Conservation (phyloP, 1,140 invertebrate species). For the Olivierus martensii region DNA sequence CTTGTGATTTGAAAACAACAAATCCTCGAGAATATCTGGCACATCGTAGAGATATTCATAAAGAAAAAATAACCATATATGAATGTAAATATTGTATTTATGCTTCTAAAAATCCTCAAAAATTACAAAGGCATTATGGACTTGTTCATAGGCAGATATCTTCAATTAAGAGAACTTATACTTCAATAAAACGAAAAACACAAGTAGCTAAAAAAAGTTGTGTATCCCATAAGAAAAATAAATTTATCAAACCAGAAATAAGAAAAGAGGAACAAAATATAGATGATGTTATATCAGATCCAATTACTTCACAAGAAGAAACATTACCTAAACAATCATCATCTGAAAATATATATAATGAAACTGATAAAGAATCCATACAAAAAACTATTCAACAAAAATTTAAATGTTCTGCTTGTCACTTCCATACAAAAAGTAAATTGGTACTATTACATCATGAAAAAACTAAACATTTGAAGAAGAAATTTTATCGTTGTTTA, state of each 20-base stretch:
- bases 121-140: slow-evolving; percentile 62
- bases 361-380: neutral
- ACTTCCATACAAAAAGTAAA: slow-evolving; percentile 27
- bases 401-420: slow-evolving; percentile 27
- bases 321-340: too few relatives aligned
- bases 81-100: slow-evolving; percentile 69
- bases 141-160: slow-evolving; percentile 12
- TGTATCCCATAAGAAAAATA: too few relatives aligned
- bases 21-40: slow-evolving; percentile 63
- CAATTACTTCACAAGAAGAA: too few relatives aligned
- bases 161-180: too few relatives aligned
- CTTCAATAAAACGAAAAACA: too few relatives aligned
- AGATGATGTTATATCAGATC: too few relatives aligned
- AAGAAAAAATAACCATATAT: slow-evolving; percentile 51
- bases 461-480: slow-evolving; percentile 32
- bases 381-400: slow-evolving; percentile 13
- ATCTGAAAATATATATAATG: too few relatives aligned
- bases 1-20: slow-evolving; percentile 63
- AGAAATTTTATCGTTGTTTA: slow-evolving; percentile 60
- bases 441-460: slow-evolving; percentile 33
- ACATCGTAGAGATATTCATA: slow-evolving; percentile 61
- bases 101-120: slow-evolving; percentile 68
- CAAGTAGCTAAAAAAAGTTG: too few relatives aligned
- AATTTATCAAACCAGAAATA: too few relatives aligned
- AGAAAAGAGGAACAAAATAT: too few relatives aligned